These are phyloP conservation scores for Oryzias sinensis DNA, from an alignment of 2,797 vertebrate species.

Conservation along the genomic window DNA sequence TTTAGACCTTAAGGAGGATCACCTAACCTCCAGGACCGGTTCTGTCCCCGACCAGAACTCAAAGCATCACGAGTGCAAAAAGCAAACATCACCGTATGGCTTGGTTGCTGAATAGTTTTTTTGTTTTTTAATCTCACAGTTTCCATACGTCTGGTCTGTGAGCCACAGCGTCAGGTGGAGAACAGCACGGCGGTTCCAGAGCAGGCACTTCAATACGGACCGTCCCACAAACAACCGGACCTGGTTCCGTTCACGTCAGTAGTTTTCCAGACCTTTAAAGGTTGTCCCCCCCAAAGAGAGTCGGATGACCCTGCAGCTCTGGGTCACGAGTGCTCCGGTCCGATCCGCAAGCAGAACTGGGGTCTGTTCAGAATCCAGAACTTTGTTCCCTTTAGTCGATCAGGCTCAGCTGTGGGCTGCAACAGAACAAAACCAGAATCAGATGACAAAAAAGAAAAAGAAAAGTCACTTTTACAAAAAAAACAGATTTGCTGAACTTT, in stretches of 20 bases:
- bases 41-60: slow-evolving; percentile 8
- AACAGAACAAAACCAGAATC: slow-evolving; percentile 2
- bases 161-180: slow-evolving; percentile 50
- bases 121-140: slow-evolving; percentile 43
- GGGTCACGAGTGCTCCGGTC: background rate
- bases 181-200: slow-evolving; percentile 55
- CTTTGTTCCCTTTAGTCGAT: background rate
- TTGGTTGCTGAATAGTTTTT: slow-evolving; percentile 53
- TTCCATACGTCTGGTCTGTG: slow-evolving; percentile 46
- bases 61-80: slow-evolving; percentile 62
- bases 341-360: slow-evolving; percentile 5
- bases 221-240: slow-evolving; percentile 37
- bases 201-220: slow-evolving; percentile 73
- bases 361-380: slow-evolving; percentile 10
- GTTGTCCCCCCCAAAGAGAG: slow-evolving; percentile 7
- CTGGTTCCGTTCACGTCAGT: slow-evolving; percentile 28
- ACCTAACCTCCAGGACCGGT: background rate
- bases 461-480: too few relatives aligned
- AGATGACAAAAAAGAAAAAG: background rate
- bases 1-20: slow-evolving; percentile 21
- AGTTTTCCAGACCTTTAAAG: slow-evolving; percentile 4
- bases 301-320: background rate
- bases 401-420: slow-evolving; percentile 46
- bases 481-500: too few relatives aligned
- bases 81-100: slow-evolving; percentile 64